phyloP scores from a whole-genome alignment of 2,113 vertebrate genomes.

The Poecilia latipinna region DNA sequence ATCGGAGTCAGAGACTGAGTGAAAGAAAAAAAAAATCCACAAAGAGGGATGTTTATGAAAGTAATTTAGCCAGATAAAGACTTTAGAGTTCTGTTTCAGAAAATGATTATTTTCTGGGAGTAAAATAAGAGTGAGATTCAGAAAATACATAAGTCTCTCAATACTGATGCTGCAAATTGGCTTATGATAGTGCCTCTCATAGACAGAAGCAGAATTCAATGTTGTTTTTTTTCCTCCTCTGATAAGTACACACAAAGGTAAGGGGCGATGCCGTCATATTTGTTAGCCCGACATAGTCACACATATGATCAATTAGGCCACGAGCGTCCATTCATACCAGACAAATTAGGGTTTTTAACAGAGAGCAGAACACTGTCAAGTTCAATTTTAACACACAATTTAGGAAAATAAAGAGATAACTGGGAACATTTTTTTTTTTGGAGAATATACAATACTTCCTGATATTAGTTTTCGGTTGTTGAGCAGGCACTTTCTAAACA shows the following conservation, averaged over 20 bases:
- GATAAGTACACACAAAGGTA: slow-evolving; percentile 57
- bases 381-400: slow-evolving; percentile 69
- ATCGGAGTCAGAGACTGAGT: slow-evolving; percentile 13
- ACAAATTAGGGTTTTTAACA: slow-evolving; percentile 64
- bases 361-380: slow-evolving; percentile 61
- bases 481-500: slow-evolving; percentile 81
- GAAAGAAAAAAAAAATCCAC: neutral
- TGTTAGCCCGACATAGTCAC: slow-evolving; percentile 48
- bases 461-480: slow-evolving; percentile 75
- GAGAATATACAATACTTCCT: slow-evolving; percentile 74
- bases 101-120: slow-evolving; percentile 32
- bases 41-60: slow-evolving; percentile 26
- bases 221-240: slow-evolving; percentile 21
- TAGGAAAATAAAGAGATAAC: slow-evolving; percentile 71
- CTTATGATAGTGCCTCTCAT: slow-evolving; percentile 52
- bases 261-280: slow-evolving; percentile 58
- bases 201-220: slow-evolving; percentile 39
- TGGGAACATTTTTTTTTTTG: slow-evolving; percentile 45
- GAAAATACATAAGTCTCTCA: slow-evolving; percentile 41
- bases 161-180: slow-evolving; percentile 36
- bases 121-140: slow-evolving; percentile 38
- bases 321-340: slow-evolving; percentile 66
- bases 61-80: slow-evolving; percentile 49
- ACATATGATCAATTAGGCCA: slow-evolving; percentile 60
- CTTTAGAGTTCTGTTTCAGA: slow-evolving; percentile 49